Conservation (phyloP, 2,888 invertebrate species). For the Chydorus sphaericus region DNA sequence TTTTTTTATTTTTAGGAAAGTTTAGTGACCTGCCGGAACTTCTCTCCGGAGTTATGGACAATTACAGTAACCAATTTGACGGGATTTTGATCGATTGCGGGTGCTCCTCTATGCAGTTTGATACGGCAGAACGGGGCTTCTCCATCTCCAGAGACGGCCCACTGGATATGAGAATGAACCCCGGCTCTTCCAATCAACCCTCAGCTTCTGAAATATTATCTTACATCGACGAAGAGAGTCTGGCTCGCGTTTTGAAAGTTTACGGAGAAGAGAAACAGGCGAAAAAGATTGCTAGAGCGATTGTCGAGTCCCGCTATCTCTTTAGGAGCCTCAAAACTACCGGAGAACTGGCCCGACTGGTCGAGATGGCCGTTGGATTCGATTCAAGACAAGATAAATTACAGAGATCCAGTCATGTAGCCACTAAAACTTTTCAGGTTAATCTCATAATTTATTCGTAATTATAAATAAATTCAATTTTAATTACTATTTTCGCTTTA, state of each 20-base stretch:
- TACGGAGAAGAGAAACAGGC: slow-evolving; percentile 86
- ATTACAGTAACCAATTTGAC: slow-evolving; percentile 49
- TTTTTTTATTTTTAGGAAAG: slow-evolving; percentile 66
- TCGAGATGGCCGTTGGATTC: slow-evolving; percentile 44
- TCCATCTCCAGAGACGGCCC: slow-evolving; percentile 69
- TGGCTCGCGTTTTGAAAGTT: slow-evolving; percentile 62
- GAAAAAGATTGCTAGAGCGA: slow-evolving; percentile 68
- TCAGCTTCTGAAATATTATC: slow-evolving; percentile 80
- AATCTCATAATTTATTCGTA: too few species aligned
- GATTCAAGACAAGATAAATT: slow-evolving; percentile 49
- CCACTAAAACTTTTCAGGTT: slow-evolving; percentile 88
- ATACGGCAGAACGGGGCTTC: slow-evolving; percentile 67
- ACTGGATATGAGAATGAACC: slow-evolving; percentile 85
- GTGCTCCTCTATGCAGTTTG: slow-evolving; percentile 90
- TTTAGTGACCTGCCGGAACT: slow-evolving; percentile 72
- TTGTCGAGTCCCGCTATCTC: slow-evolving; percentile 65
- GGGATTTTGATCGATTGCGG: slow-evolving; percentile 85
- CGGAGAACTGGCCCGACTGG: slow-evolving; percentile 57
- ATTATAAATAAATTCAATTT: too few species aligned
- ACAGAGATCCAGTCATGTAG: slow-evolving; percentile 57
- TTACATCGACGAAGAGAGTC: slow-evolving; percentile 55
- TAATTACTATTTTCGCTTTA: too few species aligned
- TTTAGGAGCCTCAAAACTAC: slow-evolving; percentile 66
- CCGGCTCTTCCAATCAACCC: slow-evolving; percentile 46
- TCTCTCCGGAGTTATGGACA: slow-evolving; percentile 41